Conservation (phyloP, 1,140 invertebrate species). For the Hyposmocoma kahamanoa region DNA sequence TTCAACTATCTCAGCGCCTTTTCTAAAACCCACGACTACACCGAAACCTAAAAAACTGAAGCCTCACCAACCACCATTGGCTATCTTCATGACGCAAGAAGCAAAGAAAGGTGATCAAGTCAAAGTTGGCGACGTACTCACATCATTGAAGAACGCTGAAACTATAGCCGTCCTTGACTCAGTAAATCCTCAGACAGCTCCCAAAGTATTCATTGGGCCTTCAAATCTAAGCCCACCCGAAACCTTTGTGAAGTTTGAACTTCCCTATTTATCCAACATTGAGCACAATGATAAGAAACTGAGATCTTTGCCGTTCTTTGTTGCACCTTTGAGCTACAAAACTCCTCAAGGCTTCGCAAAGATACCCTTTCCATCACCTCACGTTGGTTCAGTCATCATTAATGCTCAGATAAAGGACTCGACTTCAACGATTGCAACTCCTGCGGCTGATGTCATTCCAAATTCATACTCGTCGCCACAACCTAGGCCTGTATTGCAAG, state of each 20-base stretch:
- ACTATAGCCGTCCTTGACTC: constrained; percentile 85
- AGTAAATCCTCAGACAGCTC: constrained; percentile 76
- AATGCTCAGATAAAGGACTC: constrained; percentile 67
- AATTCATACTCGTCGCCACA: constrained; percentile 34
- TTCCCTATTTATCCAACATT: constrained; percentile 85
- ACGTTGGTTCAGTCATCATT: constrained; percentile 88
- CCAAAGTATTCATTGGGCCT: constrained; percentile 87
- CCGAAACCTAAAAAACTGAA: constrained; percentile 75
- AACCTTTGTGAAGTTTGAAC: constrained; percentile 85
- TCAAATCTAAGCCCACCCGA: constrained; percentile 80
- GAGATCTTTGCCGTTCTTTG: constrained; percentile 85
- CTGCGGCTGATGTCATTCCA: constrained; percentile 25
- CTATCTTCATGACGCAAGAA: constrained; percentile 81
- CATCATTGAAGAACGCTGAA: constrained; percentile 79
- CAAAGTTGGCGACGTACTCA: constrained; percentile 81
- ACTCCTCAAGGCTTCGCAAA: constrained; percentile 87
- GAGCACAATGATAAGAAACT: constrained; percentile 83
- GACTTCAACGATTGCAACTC: constrained; percentile 11
- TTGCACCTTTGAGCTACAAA: constrained; percentile 87
- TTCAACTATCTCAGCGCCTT: constrained; percentile 57
- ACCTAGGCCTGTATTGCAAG: constrained; percentile 23
- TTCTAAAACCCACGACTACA: constrained; percentile 67
- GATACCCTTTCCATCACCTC: constrained; percentile 87
- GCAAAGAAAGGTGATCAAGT: constrained; percentile 62
- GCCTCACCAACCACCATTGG: constrained; percentile 86